Conservation (phyloP, 2,797 vertebrate genomes). For the Scolopax bukidnonensis region DNA sequence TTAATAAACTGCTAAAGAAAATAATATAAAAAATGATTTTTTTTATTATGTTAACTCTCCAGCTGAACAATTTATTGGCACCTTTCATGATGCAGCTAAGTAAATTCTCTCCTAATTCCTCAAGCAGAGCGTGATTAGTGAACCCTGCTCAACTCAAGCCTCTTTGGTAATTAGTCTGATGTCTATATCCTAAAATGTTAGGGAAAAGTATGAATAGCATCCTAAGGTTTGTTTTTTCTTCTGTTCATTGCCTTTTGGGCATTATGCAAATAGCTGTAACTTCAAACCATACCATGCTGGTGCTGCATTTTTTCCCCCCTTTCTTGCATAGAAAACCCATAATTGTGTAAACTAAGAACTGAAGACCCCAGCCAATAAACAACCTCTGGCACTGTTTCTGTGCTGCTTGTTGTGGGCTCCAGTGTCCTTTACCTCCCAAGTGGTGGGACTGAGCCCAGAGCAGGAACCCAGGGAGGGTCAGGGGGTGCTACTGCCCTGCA, state of each 20-base stretch:
- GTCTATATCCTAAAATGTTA: slow-evolving; percentile 31
- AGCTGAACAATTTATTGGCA: slow-evolving; percentile 70
- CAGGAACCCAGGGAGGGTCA: not conserved
- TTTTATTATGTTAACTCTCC: slow-evolving; percentile 68
- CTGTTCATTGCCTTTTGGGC: slow-evolving; percentile 4
- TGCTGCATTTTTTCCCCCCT: not conserved
- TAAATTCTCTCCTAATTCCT: slow-evolving; percentile 62
- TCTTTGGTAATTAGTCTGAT: slow-evolving; percentile 44
- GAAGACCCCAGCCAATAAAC: not conserved
- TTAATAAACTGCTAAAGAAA: slow-evolving; percentile 74
- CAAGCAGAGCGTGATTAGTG: slow-evolving; percentile 37
- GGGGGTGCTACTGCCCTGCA: not conserved
- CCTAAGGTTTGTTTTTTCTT: slow-evolving; percentile 16
- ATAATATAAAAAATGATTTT: slow-evolving; percentile 71
- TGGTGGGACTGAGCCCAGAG: slow-evolving; percentile 7
- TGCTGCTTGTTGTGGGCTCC: not conserved
- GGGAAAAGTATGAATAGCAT: not conserved
- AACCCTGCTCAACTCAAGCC: slow-evolving; percentile 22
- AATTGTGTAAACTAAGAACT: slow-evolving; percentile 20
- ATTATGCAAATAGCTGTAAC: not conserved
- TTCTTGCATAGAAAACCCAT: not conserved
- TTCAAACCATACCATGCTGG: not conserved
- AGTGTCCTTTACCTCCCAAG: slow-evolving; percentile 14
- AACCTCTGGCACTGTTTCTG: slow-evolving; percentile 10
- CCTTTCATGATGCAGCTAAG: slow-evolving; percentile 39